These are phyloP conservation scores for Chondrosia reniformis DNA, from an alignment of 37 sponge, comb jelly and placozoan species.

Conservation along the genomic window DNA sequence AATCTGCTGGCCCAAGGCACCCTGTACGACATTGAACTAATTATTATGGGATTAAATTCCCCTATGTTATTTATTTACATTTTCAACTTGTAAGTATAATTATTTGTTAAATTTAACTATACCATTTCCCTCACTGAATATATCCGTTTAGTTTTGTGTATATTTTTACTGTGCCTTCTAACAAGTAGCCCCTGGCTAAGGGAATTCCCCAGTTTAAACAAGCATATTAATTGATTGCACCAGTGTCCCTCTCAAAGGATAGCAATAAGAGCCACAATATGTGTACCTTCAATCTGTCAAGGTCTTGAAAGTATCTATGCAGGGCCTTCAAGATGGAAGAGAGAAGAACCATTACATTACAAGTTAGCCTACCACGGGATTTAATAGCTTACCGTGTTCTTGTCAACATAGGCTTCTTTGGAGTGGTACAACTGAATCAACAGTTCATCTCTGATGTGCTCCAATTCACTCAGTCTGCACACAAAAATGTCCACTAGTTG, in stretches of 20 bases:
- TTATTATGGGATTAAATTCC: too few species aligned
- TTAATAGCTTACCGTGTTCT: constrained; percentile 58
- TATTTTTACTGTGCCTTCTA: too few species aligned
- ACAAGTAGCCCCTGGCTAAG: too few species aligned
- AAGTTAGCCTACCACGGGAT: constrained; percentile 11
- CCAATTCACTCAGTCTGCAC: constrained; percentile 73
- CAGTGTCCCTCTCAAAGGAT: too few species aligned
- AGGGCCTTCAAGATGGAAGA: constrained; percentile 46
- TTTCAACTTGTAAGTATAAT: too few species aligned
- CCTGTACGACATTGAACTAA: constrained; percentile 10
- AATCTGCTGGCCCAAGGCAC: constrained; percentile 58
- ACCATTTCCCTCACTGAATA: too few species aligned
- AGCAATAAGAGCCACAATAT: too few species aligned
- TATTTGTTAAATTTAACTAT: too few species aligned
- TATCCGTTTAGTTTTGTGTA: too few species aligned
- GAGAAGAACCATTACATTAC: background rate
- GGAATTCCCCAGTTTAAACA: too few species aligned
- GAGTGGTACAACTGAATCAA: constrained; percentile 80
- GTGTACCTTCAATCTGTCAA: constrained; percentile 61
- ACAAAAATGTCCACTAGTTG: constrained; percentile 69
- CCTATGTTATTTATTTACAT: too few species aligned
- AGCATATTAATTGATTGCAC: too few species aligned
- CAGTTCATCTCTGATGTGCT: constrained; percentile 87
- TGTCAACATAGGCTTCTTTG: constrained; percentile 71
- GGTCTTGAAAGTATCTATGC: constrained; percentile 75